Percentiles rank a stretch among this genome's conserved stretches.
These are phyloP conservation scores for Sussaba pulchella DNA, from an alignment of 2,888 invertebrate genomes.

Conservation along the genomic window DNA sequence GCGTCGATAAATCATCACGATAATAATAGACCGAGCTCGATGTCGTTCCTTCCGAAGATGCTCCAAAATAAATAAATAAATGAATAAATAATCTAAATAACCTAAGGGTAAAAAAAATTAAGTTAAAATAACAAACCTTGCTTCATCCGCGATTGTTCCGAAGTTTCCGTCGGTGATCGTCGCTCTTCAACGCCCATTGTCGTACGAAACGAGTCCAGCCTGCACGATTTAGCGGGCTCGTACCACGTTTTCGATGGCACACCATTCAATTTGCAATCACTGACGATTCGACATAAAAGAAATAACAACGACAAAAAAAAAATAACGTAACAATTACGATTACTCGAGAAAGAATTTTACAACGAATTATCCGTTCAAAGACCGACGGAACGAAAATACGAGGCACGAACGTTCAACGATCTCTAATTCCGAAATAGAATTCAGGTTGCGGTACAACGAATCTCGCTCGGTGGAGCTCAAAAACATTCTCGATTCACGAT, in stretches of 20 bases:
- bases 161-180: constrained; percentile 75
- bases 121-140: constrained; percentile 80
- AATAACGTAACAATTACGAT: too few relatives aligned
- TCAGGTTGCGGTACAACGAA: constrained; percentile 54
- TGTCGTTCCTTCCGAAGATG: too few relatives aligned
- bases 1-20: neutral
- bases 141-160: constrained; percentile 77
- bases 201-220: constrained; percentile 58
- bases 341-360: neutral
- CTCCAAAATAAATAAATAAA: too few relatives aligned
- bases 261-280: constrained; percentile 79
- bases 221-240: constrained; percentile 65
- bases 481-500: constrained; percentile 45
- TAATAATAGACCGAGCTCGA: neutral
- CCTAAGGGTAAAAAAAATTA: too few relatives aligned
- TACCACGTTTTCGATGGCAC: constrained; percentile 67
- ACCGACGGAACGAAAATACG: neutral
- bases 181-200: constrained; percentile 80
- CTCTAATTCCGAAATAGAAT: constrained; percentile 55
- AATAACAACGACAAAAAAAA: too few relatives aligned
- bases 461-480: constrained; percentile 35
- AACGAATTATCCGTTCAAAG: neutral
- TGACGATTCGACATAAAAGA: too few relatives aligned
- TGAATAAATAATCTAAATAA: neutral
- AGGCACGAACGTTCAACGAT: constrained; percentile 52